Evolutionary conservation across 2,113 vertebrate species (phyloP).

Genomic region (Lycaon pictus): DNA sequence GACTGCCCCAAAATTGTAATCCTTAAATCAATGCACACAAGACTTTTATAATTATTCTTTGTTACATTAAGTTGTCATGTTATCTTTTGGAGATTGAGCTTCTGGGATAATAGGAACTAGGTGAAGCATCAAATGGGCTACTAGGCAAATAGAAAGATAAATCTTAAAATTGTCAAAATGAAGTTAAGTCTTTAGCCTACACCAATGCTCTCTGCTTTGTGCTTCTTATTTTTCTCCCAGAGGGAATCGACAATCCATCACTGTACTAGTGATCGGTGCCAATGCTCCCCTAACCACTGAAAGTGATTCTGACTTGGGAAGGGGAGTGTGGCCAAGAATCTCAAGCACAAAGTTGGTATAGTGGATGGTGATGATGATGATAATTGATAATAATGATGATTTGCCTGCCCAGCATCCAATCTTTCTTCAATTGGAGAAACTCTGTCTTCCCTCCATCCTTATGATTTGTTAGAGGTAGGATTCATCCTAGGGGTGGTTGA

Average conservation of each 20-base stretch:
- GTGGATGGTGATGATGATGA: neutral
- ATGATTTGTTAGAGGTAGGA: neutral
- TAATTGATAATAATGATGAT: neutral
- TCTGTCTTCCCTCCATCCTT: neutral
- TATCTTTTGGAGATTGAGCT: neutral
- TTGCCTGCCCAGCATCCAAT: neutral
- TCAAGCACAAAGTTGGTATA: neutral
- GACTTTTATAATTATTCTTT: constrained; percentile 42
- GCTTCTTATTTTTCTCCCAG: neutral
- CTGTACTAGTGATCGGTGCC: neutral
- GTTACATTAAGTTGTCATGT: constrained; percentile 33
- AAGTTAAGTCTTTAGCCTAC: constrained; percentile 29
- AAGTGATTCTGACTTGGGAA: constrained; percentile 19
- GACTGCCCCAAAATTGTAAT: neutral
- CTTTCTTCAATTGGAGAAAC: constrained; percentile 18
- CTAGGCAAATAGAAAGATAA: constrained; percentile 27
- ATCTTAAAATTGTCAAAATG: constrained; percentile 1
- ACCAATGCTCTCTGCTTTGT: neutral
- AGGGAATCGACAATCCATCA: neutral
- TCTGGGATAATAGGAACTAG: neutral
- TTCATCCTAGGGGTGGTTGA: neutral
- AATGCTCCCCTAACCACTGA: neutral
- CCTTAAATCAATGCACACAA: neutral
- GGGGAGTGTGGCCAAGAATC: neutral
- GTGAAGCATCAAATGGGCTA: constrained; percentile 28